Base-by-base conservation (phyloP, 2,797 vertebrate genomes). In the Sciurus vulgaris region DNA sequence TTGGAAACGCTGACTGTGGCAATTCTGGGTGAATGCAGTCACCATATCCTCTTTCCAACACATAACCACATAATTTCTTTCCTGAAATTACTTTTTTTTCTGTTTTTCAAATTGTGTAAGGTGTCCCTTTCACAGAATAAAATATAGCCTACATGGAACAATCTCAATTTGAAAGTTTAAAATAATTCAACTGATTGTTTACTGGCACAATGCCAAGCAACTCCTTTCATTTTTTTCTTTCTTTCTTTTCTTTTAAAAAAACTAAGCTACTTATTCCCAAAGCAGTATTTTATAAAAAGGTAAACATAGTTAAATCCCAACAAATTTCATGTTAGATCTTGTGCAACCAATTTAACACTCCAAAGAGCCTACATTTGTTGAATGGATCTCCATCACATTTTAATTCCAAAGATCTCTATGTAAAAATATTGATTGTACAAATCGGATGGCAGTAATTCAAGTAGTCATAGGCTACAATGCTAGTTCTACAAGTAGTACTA, bases 171-270 rank as follows among this genome's bases (percentile, higher is more conserved):
- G 26, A 69, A 87, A 93, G 22, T 72, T 59, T 41, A 9, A 82
- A 85, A 74, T 65, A 70, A 30, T 77, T 56, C 24, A 91, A 3
- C 35, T 86, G 41, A 30, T n/a, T 33, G 67, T 76, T 96, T 96
- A 81, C 18, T 24, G 24, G 30, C 7, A 54, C 6, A 61, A 59
- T 63, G 35, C 28, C 63, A 93, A 92, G 15, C 6, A 78, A 63
- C 35, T 78, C 6, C 2, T 49, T 89, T 67, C 12, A 51, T 6
- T 91, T 67, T 74, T 74, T 91, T n/a, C 81, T 81, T 65, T 18
- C 49, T 88, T 86, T 65, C 65, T 69, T 93, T 87, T 81, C 47
- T 12, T 56, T 88, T 83, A 12, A 38, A 38, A 38, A 38, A 38
- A 69, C 33, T 61, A 47, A 83, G 20, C 4, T 92, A 56, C 67